Percentiles rank a stretch among this genome's conserved stretches.
phyloP scores from a whole-genome alignment of 2,888 invertebrate species.

The Oxytorus armatus region DNA sequence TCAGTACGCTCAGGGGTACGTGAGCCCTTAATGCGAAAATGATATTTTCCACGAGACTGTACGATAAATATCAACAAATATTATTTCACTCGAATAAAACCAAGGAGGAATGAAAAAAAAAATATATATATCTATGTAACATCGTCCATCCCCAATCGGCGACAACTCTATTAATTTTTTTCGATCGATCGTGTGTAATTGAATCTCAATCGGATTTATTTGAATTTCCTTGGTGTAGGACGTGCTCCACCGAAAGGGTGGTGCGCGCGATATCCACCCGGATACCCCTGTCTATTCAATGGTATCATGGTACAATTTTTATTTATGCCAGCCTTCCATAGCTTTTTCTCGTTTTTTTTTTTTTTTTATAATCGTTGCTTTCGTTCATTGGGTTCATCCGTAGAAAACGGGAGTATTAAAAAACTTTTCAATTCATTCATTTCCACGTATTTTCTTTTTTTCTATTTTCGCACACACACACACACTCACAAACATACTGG shows the following conservation, averaged over 20 bases:
- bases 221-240: slow-evolving; percentile 63
- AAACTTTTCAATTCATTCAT: slow-evolving; percentile 37
- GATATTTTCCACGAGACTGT: background rate
- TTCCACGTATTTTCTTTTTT: slow-evolving; percentile 7
- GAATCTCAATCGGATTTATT: slow-evolving; percentile 54
- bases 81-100: background rate
- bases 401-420: slow-evolving; percentile 4
- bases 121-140: slow-evolving; percentile 27
- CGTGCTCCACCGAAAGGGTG: slow-evolving; percentile 72
- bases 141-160: slow-evolving; percentile 30
- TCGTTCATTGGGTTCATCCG: slow-evolving; percentile 35
- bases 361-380: slow-evolving; percentile 43
- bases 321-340: slow-evolving; percentile 66
- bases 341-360: slow-evolving; percentile 53
- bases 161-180: slow-evolving; percentile 23
- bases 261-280: slow-evolving; percentile 74
- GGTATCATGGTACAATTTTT: slow-evolving; percentile 74
- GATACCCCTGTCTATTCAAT: slow-evolving; percentile 74
- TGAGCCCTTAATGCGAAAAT: too few species aligned
- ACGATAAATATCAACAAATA: slow-evolving; percentile 3
- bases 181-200: slow-evolving; percentile 24
- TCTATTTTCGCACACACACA: background rate
- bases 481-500: slow-evolving; percentile 21
- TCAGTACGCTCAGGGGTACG: too few species aligned
- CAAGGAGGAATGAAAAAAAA: background rate